Evolutionary conservation across 2,797 vertebrate genomes (phyloP), one percentile per base, ranked within the genome.

Genomic region (Serranus cabrilla): DNA sequence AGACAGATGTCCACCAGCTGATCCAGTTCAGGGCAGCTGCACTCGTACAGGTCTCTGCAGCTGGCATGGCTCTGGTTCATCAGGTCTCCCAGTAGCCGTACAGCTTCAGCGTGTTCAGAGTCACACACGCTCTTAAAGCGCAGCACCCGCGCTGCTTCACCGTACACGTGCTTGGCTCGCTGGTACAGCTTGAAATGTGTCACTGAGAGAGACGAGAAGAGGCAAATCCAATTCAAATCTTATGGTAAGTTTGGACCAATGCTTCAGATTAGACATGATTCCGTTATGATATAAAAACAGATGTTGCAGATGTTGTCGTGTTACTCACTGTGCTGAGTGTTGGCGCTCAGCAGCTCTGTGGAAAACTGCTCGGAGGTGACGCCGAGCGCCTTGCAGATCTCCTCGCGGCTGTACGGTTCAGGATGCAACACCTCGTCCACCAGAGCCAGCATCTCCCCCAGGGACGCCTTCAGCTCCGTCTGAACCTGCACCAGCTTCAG

Each of bases 61-160:
- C 98, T 99, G 43, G 89, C 83, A 25, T 99, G 96, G 92, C 98
- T 99, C 93, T 96, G 95, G 91, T 97, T 97, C 98, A 99, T 99
- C 73, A 99, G 89, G 46, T 96, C 95, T 65, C 98, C 98, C 81
- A 99, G 95, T 70, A 95, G 95, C 83, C 84, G 82, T 43, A 96
- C 23, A 5, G 93, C 90, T 0, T 91, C 94, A 11, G 87, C 93
- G 34, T 96, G 93, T 69, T 93, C 90, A 42, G 96, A 91, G 0
- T 95, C 94, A 56, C 98, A 99, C 74, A 97, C 94, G 37, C 91
- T 93, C 92, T 96, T 94, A 54, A 99, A 99, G 68, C 82, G 92
- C 87, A 97, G 91, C 78, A 99, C 98, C 18, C 97, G 95, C 0
- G 94, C 96, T 11, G 98, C 98, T 87, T 99, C 98, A 0, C 97